Base-by-base conservation (phyloP, 2,888 invertebrate species). In the Meta bourneti region DNA sequence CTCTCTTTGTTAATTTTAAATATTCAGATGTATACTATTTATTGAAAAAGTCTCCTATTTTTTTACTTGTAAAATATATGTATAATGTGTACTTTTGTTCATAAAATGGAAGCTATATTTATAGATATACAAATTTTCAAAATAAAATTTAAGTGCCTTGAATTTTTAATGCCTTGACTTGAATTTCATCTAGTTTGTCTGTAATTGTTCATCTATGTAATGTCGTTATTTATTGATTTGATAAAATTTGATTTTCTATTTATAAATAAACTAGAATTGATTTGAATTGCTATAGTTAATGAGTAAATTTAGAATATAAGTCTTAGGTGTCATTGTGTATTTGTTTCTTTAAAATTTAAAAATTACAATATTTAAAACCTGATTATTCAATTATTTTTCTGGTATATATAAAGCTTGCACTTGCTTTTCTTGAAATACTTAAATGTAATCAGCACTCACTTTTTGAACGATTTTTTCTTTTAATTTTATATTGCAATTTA, bases 81-180 rank as follows among this genome's bases (percentile, higher is more conserved):
- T 74, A 51, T 52, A 75, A 7, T 75, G n/a, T 54, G 48, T 8
- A 19, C n/a, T 49, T 61, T 48, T 48, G 61, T 61, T 84, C 1
- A 7, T 54, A 20, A 75, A 84, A 52, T 80, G n/a, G 16, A 48
- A 34, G 34, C 34, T 16, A 61, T 61, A 61, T 61, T 16, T 61
- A 16, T 61, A 61, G 11, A 61, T 61, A 61, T 16, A 61, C 11
- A 61, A 61, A 16, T 70, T 52, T 78, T 78, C 19, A 16, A 51
- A 48, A 70, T 61, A 49, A 16, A 69, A 78, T 48, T 81, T 88
- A 80, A 88, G 88, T 88, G 88, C 88, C 88, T 88, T 88, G 69
- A 81, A 74, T 81, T 11, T 75, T 81, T 72, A 71, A 51, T 54
- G 72, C 13, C 54, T 84, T 20, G 72, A 79, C 71, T 70, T 1